Evolutionary conservation across 1,140 invertebrate species (phyloP), one percentile per base, ranked within the genome.

Genomic region (Onthophagus taurus): DNA sequence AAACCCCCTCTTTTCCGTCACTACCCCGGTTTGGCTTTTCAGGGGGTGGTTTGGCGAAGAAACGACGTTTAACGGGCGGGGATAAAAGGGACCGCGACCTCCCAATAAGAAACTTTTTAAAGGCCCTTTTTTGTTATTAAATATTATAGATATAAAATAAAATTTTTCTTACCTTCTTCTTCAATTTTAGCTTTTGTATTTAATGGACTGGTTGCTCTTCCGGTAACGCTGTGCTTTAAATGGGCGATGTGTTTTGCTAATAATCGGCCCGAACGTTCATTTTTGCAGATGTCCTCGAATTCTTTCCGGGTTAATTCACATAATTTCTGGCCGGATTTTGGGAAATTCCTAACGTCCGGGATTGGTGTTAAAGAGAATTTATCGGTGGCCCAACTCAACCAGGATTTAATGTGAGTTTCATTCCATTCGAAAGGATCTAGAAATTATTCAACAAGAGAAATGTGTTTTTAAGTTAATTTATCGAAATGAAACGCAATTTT

Each of bases 351-450:
- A 1, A 61, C 43, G 42, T 72, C 69, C 2, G 78, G 69, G 13
- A 67, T 49, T 3, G 70, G 68, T 20, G 65, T 64, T 34, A 83
- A 68, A 3, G 70, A 66, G 50, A 81, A 82, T 48, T 75, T 72
- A 16, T 67, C 66, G 5, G 67, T 67, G 38, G 75, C 71, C 80
- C 80, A 83, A 13, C 64, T 65, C 16, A 83, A 58, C 81, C 81
- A 84, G 14, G 73, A 70, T 30, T 59, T 59, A 26, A 83, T 74
- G 54, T 84, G 75, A 17, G 59, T 63, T 2, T 62, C 52, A 24
- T 65, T 72, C 80, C 81, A 83, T 53, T 74, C 70, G 18, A 69
- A 65, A 16, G 80, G 79, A 72, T 84, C 80, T 62, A 37, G 16
- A 49, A 49, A 31, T 13, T 52, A 30, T 39, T 33, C n/a, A 26